Conservation (phyloP, 2,113 vertebrate species). For the Hippocampus comes region DNA sequence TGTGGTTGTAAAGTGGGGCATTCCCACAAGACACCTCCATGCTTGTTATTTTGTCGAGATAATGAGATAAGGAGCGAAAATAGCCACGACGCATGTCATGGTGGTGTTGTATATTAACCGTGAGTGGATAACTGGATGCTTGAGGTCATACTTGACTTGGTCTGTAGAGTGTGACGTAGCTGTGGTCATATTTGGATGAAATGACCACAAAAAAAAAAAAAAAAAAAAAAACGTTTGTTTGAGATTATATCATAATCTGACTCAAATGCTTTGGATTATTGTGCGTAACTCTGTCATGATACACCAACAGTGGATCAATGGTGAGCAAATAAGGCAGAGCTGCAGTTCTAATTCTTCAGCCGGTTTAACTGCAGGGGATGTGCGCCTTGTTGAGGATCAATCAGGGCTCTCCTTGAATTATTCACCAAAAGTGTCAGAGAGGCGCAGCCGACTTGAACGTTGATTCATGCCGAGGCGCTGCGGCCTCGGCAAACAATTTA, state of each 20-base stretch:
- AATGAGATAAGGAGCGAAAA: conserved; percentile 38
- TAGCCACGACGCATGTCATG: conserved; percentile 22
- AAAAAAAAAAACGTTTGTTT: neutral
- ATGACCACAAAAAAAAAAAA: neutral
- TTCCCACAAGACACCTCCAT: conserved; percentile 47
- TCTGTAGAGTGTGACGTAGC: conserved; percentile 1
- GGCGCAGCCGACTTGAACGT: neutral
- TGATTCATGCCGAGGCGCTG: neutral
- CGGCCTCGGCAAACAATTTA: neutral
- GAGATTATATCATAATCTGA: neutral
- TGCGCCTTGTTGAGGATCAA: neutral
- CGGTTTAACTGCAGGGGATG: neutral
- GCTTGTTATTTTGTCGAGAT: conserved; percentile 42
- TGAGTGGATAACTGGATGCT: neutral
- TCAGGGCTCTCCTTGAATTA: neutral
- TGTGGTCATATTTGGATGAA: conserved; percentile 5
- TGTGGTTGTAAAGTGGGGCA: conserved; percentile 51
- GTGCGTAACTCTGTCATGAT: conserved; percentile 2
- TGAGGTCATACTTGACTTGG: conserved; percentile 9
- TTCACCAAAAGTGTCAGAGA: neutral
- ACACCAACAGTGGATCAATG: neutral
- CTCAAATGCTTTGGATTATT: conserved; percentile 6
- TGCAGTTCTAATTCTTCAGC: neutral
- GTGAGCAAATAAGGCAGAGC: neutral
- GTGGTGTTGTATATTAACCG: neutral